phyloP scores from a whole-genome alignment of 2,113 vertebrate genomes.

The Grammomys surdaster region DNA sequence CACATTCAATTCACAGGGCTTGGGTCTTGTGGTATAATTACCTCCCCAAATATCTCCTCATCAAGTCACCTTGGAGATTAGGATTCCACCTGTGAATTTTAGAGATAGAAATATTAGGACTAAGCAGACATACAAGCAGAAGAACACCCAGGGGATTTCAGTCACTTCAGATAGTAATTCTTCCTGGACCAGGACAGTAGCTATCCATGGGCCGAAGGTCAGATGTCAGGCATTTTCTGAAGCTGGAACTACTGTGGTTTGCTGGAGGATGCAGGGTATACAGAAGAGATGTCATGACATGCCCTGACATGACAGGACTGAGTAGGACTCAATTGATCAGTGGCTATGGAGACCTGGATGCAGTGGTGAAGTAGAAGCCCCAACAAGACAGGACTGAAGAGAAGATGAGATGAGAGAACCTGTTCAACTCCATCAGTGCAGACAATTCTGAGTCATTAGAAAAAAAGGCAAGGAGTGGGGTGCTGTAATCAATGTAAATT shows the following conservation, averaged over 20 bases:
- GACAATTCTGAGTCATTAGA: not conserved
- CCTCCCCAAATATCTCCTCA: not conserved
- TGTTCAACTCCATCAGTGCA: fast-evolving
- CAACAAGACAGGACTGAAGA: not conserved
- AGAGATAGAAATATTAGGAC: not conserved
- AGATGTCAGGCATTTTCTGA: not conserved
- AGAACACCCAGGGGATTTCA: not conserved
- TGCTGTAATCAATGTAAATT: not conserved
- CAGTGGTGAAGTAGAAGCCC: not conserved
- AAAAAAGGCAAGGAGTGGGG: not conserved
- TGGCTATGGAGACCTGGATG: no score
- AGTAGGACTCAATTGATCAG: not conserved
- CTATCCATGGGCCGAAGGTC: not conserved
- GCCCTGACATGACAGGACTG: not conserved
- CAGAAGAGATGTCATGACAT: not conserved
- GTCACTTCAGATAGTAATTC: not conserved
- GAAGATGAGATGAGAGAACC: not conserved
- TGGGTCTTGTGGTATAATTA: not conserved
- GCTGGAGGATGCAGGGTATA: not conserved
- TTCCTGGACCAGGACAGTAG: not conserved
- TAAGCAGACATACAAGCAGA: not conserved
- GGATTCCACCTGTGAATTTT: not conserved
- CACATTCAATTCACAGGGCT: not conserved
- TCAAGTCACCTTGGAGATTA: no score
- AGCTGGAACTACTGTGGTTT: not conserved